Base-by-base conservation (phyloP, 2,888 invertebrate species). In the Prosopocoilus inquinatus region DNA sequence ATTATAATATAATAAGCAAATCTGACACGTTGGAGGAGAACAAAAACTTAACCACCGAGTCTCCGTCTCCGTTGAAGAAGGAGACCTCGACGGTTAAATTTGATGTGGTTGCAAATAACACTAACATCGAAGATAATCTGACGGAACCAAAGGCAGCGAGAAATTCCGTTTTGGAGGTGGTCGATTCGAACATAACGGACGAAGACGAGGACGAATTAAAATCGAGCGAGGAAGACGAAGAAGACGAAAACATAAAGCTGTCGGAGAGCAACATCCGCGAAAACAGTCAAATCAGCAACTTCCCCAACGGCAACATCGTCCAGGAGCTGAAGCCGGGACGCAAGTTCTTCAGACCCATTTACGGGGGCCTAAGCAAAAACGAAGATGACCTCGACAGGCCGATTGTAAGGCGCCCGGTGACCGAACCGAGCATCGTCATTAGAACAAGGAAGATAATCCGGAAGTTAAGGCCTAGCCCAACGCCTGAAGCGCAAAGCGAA, bases 201-300 rank as follows among this genome's bases (percentile, higher is more conserved):
- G 60, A 66, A 38, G 61, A 66, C 43, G 63, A 61, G 16, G 58
- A 34, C 2, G 55, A 55, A 11, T 38, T 34, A 9, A 58, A 52
- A 20, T 53, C 59, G 28, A 47, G 45, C 7, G 69, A 72, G 60
- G 54, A 53, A 32, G 57, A 57, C 39, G 67, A 69, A 39, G 76
- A 77, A 61, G 75, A 70, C 32, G 78, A 78, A 64, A 75, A 77
- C 55, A 77, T 78, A 49, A 77, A 76, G 62, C 63, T 78, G 35
- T 78, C 78, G 0, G 77, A 77, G 63, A 75, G 75, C 13, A 78
- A 74, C 58, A 76, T 77, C 28, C 65, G 75, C 51, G 77, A 78
- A 67, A 75, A 72, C 53, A 77, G 72, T 55, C 71, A 75, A 44
- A 60, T 74, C 3, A 74, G 66, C 33, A 62, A 60, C 32, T 56